Evolutionary conservation across 2,113 vertebrate species (phyloP), one percentile per base, ranked within the genome.

Genomic region (Stictonetta naevosa): DNA sequence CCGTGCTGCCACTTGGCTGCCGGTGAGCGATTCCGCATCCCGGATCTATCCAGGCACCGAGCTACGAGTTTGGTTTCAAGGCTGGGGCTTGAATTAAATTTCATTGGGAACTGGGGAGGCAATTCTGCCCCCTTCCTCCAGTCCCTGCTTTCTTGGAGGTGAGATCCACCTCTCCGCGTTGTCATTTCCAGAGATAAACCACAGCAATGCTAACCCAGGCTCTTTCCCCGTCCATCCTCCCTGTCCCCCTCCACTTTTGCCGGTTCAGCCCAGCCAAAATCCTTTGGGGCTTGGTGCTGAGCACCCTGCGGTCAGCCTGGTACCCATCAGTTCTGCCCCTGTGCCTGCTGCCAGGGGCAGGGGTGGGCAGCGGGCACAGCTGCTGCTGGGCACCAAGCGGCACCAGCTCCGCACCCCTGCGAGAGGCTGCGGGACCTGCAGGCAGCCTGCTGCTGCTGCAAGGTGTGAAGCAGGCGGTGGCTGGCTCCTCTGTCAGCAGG

Each of bases 381-480:
- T 40, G 69, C 31, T 11, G 89, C 91, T 3, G 71, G 33, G 89
- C 96, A 94, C 94, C 66, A 95, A 95, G 91, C 89, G 96, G 96
- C 91, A 92, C 94, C 44, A 48, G 91, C 84, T 94, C 95, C 78
- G 91, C 94, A 69, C 64, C 75, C 13, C 60, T 10, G 48, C 73
- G 0, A 53, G 7, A 22, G 46, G 21, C 82, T 50, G 75, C 62
- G 4, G 34, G 34, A 8, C 18, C 73, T 20, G 55, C 11, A 6
- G 71, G 74, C 10, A 56, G 11, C 4, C 13, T 60, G 53, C 60
- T 2, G 86, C 46, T 10, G 2, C 1, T 1, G 81, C 10, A 1
- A 19, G 82, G 12, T 3, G 74, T 58, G 6, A 3, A 36, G 62
- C 68, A 1, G 59, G 67, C 8, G 0, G 0, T 10, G 48, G 8